A percentile compares a stretch with the other conserved stretches of the same genome.
phyloP scores from a whole-genome alignment of 2,888 invertebrate species.

The Archips crataeganus region DNA sequence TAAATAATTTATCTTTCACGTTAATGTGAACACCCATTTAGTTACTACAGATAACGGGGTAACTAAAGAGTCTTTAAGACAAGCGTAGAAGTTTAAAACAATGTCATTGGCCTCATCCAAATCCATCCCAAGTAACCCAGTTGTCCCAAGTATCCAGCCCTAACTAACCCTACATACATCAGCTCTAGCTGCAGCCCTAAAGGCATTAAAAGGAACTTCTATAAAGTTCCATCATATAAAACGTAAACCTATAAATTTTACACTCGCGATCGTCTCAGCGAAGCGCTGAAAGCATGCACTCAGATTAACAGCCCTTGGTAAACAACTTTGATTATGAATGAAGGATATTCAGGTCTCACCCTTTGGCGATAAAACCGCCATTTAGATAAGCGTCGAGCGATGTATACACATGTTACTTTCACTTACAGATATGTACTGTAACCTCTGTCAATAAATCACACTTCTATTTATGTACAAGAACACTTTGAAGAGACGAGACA shows the following conservation, averaged over 20 bases:
- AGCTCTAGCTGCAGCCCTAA: neutral
- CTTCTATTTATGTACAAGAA: neutral
- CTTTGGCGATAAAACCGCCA: constrained; percentile 22
- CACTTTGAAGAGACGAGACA: neutral
- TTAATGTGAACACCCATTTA: neutral
- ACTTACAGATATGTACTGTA: constrained; percentile 25
- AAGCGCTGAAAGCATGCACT: constrained; percentile 10
- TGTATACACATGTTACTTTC: constrained; percentile 25
- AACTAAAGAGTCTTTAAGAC: neutral
- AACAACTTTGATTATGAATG: constrained; percentile 20
- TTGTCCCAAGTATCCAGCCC: no score
- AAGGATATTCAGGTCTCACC: constrained; percentile 8
- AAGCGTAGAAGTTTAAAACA: neutral
- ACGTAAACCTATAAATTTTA: neutral
- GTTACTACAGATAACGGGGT: neutral
- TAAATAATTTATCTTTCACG: no score
- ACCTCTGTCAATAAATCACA: constrained; percentile 2
- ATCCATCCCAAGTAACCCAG: neutral
- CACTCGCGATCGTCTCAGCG: neutral
- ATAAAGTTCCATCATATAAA: neutral
- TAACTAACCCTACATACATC: neutral
- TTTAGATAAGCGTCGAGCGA: constrained; percentile 20
- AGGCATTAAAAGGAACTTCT: neutral
- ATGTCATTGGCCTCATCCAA: neutral
- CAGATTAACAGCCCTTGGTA: constrained; percentile 14